A percentile compares a stretch with the other conserved stretches of the same genome.
phyloP scores from a whole-genome alignment of 2,113 vertebrate genomes.

The Myotis yumanensis region DNA sequence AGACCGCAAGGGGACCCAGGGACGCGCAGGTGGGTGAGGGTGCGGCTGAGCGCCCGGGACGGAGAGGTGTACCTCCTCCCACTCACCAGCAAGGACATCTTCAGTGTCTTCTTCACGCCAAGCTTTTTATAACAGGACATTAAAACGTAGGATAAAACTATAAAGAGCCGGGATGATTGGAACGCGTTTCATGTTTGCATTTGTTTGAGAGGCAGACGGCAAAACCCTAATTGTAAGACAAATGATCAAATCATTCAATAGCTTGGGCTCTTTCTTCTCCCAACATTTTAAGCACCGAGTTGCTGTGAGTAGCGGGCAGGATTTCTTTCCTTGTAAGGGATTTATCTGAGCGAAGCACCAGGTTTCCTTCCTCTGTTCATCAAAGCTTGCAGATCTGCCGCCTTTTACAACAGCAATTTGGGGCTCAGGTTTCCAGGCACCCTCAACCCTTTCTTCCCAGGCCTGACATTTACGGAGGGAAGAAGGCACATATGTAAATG shows the following conservation, averaged over 20 bases:
- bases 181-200: background rate
- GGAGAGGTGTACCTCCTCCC: background rate
- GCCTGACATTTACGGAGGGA: background rate
- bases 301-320: background rate
- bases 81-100: background rate
- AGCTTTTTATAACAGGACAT: background rate
- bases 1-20: background rate
- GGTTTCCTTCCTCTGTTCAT: background rate
- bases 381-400: background rate
- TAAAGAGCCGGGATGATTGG: background rate
- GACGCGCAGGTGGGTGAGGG: background rate
- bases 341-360: background rate
- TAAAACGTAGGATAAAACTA: background rate
- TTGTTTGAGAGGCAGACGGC: slow-evolving; percentile 16
- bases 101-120: background rate
- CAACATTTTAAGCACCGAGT: slow-evolving; percentile 5
- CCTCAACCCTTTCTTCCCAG: background rate
- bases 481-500: background rate
- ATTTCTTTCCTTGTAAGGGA: background rate
- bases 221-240: slow-evolving; percentile 54
- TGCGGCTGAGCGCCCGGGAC: background rate
- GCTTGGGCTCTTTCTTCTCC: slow-evolving; percentile 14
- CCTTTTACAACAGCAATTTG: background rate
- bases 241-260: slow-evolving; percentile 48
- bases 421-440: background rate